Evolutionary conservation across 2,797 vertebrate species (phyloP).

Genomic region (Brachyalestes nurse): DNA sequence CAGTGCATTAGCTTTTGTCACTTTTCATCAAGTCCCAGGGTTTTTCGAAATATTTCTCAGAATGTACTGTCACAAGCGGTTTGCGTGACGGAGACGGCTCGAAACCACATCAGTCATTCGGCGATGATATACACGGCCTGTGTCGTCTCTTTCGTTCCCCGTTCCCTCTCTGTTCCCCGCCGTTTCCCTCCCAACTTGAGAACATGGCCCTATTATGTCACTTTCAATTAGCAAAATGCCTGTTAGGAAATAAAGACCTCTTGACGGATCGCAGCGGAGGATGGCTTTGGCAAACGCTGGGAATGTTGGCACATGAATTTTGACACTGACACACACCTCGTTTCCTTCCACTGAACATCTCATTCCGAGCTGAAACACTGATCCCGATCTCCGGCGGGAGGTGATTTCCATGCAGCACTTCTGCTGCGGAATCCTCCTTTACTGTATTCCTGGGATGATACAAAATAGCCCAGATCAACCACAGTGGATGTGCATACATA

Average conservation of each 20-base stretch:
- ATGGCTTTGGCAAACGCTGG: conserved; percentile 55
- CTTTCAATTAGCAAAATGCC: conserved; percentile 67
- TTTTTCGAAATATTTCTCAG: conserved; percentile 55
- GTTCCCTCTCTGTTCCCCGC: conserved; percentile 36
- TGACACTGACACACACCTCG: conserved; percentile 50
- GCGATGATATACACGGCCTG: conserved; percentile 48
- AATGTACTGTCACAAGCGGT: conserved; percentile 62
- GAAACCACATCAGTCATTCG: conserved; percentile 63
- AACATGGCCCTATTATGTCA: conserved; percentile 71
- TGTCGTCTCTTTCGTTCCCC: conserved; percentile 41
- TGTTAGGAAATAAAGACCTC: conserved; percentile 57
- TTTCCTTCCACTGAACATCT: conserved; percentile 36
- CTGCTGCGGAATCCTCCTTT: background rate
- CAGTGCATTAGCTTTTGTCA: conserved; percentile 58
- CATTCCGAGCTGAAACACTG: conserved; percentile 12
- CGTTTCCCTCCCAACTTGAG: conserved; percentile 50
- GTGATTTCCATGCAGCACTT: conserved; percentile 6
- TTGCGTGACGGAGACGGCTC: conserved; percentile 56
- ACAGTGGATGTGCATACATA: background rate
- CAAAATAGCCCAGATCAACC: conserved; percentile 10
- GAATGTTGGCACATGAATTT: conserved; percentile 50
- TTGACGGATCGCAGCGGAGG: conserved; percentile 51
- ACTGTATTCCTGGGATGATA: background rate
- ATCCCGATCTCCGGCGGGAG: conserved; percentile 3
- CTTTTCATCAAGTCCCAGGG: conserved; percentile 54